A percentile compares a stretch with the other conserved stretches of the same genome.
These are phyloP conservation scores for Pomacea maculata DNA, from an alignment of 1,140 invertebrate species.

Conservation along the genomic window DNA sequence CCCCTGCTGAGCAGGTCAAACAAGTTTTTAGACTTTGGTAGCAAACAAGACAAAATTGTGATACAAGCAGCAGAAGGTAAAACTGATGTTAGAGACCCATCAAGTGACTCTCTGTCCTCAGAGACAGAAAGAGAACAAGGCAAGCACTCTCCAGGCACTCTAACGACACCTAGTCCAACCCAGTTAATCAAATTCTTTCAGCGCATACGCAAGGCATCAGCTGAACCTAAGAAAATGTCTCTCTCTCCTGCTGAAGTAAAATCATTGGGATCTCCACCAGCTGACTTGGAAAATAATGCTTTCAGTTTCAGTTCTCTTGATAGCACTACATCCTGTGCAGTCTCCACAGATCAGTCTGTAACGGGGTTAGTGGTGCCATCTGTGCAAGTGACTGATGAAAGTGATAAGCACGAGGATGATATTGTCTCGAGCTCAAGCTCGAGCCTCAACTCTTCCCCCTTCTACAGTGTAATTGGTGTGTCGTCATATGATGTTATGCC, in stretches of 20 bases:
- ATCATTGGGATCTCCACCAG: not conserved
- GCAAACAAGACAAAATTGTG: not conserved
- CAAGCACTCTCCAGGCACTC: constrained; percentile 7
- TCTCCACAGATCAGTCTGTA: not conserved
- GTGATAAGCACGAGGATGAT: too few species aligned
- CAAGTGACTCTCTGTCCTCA: too few species aligned
- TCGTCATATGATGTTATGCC: too few species aligned
- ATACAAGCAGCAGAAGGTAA: too few species aligned
- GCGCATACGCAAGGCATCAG: constrained; percentile 11
- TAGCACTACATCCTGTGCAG: not conserved
- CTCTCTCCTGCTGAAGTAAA: not conserved
- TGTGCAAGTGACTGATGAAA: too few species aligned
- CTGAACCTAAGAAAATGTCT: constrained; percentile 15
- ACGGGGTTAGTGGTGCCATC: too few species aligned
- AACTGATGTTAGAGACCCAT: too few species aligned
- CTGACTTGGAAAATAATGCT: not conserved
- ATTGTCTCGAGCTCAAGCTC: too few species aligned
- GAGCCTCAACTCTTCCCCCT: too few species aligned
- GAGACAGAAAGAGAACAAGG: too few species aligned
- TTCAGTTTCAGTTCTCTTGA: constrained; percentile 4
- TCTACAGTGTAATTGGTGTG: too few species aligned
- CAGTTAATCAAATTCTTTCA: constrained; percentile 16
- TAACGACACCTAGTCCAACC: constrained; percentile 12
- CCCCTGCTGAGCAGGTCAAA: constrained; percentile 10
- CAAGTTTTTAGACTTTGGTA: constrained; percentile 1